Evolutionary conservation across 2,113 vertebrate genomes (phyloP).

Genomic region (Peromyscus californicus): DNA sequence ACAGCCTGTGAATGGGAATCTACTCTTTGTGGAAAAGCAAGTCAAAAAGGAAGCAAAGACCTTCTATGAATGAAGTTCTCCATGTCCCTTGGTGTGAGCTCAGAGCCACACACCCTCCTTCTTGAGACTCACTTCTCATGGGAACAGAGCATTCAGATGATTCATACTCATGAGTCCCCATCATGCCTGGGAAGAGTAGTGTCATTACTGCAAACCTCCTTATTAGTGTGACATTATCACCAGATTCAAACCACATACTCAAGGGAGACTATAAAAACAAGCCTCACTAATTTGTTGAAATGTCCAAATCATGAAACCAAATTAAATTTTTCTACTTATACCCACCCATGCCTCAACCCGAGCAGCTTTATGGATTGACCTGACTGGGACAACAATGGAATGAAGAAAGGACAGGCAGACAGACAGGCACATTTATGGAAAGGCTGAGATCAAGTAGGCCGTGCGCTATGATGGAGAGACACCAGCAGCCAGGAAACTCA

Average conservation of each 20-base stretch:
- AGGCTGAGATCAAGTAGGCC: neutral
- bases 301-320: neutral
- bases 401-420: neutral
- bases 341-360: neutral
- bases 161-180: neutral
- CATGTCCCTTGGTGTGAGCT: neutral
- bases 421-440: neutral
- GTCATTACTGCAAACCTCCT: neutral
- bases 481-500: neutral
- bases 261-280: neutral
- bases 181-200: neutral
- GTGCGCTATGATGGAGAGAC: neutral
- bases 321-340: neutral
- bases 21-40: neutral
- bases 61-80: neutral
- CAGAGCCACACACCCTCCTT: neutral
- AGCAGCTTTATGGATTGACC: neutral
- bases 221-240: neutral
- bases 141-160: neutral
- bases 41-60: neutral
- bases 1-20: neutral
- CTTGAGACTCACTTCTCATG: neutral
- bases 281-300: neutral
- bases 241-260: neutral
- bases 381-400: neutral